phyloP scores from a whole-genome alignment of 2,888 invertebrate genomes.

The Zygogramma bicolorata region DNA sequence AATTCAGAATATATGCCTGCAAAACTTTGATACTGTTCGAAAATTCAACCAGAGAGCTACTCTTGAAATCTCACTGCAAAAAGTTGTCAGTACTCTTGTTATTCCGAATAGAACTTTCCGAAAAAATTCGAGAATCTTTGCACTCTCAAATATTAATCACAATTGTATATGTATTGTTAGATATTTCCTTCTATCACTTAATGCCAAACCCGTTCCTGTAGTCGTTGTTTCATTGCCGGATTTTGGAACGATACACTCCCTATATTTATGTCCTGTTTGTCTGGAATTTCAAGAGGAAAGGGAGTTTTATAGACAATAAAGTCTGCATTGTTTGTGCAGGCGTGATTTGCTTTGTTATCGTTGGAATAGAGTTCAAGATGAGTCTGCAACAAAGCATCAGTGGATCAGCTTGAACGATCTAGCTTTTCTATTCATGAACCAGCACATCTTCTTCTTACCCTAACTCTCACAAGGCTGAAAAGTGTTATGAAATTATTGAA shows the following conservation, averaged over 20 bases:
- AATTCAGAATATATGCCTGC: too few species aligned
- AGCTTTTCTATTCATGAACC: neutral
- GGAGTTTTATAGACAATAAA: slow-evolving; percentile 21
- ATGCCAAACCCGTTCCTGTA: neutral
- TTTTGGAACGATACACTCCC: slow-evolving; percentile 23
- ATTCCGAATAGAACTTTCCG: too few species aligned
- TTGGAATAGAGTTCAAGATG: neutral
- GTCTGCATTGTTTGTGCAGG: slow-evolving; percentile 6
- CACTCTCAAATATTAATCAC: too few species aligned
- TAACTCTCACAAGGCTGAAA: too few species aligned
- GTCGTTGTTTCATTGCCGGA: slow-evolving; percentile 19
- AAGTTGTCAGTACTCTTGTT: too few species aligned
- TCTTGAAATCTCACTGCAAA: too few species aligned
- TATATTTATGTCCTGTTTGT: slow-evolving; percentile 30
- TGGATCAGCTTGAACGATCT: neutral
- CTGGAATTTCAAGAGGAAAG: slow-evolving; percentile 17
- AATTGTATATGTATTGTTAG: too few species aligned
- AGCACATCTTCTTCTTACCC: too few species aligned
- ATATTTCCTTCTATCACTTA: neutral
- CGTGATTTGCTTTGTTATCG: slow-evolving; percentile 20
- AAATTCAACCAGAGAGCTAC: too few species aligned
- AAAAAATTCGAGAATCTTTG: too few species aligned
- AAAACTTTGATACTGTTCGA: too few species aligned
- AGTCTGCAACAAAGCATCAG: neutral
- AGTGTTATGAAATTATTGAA: too few species aligned